These are phyloP conservation scores for Ovis aries DNA, from an alignment of 2,113 vertebrate genomes.

Conservation along the genomic window ARS-UI_Ramb_v3.0 NC_056056.1:215548001-215548500, in stretches of 20 bases:
- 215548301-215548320: not conserved
- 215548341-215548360: not conserved
- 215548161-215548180: not conserved
- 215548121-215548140: not conserved
- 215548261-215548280: not conserved
- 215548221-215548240: not conserved
- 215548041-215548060: not conserved
- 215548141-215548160: not conserved
- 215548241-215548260: fast-evolving
- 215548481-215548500: not conserved
- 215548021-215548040: not conserved
- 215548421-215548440: not conserved
- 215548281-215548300: not conserved
- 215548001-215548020: not conserved
- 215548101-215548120: not conserved
- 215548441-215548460: not conserved
- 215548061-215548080: not conserved
- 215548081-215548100: not conserved
- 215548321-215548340: not conserved
- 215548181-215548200: not conserved
- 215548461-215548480: not conserved
- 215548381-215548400: not conserved
- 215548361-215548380: not conserved
- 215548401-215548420: not conserved
- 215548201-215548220: not conserved